Conservation (phyloP, 2,888 invertebrate genomes). For the Ophioninae sp. region DNA sequence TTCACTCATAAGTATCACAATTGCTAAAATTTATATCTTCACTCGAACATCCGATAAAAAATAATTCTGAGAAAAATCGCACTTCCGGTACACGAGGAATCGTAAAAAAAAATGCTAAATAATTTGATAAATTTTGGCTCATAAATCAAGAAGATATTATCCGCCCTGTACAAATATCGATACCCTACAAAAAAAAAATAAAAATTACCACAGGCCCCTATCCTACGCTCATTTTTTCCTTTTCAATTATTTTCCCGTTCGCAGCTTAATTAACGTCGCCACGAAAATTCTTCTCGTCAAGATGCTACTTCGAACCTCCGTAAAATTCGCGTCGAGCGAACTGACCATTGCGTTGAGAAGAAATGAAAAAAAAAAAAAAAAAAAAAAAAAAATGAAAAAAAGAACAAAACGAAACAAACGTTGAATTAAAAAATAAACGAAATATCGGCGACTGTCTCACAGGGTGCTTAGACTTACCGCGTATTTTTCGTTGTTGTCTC, state of each 20-base stretch:
- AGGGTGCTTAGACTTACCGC: constrained; percentile 52
- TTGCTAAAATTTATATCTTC: no score
- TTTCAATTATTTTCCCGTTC: not conserved
- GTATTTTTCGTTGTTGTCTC: constrained; percentile 24
- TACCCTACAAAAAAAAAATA: constrained; percentile 2
- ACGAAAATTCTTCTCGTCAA: constrained; percentile 8
- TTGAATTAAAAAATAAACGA: not conserved
- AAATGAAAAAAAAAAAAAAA: constrained; percentile 18
- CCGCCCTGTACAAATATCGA: constrained; percentile 51
- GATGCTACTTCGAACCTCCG: not conserved
- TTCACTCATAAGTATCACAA: no score
- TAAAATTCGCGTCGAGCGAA: constrained; percentile 45
- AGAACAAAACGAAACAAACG: constrained; percentile 3
- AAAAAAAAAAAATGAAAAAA: constrained; percentile 22
- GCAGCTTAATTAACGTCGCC: not conserved
- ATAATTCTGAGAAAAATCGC: not conserved
- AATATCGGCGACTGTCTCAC: constrained; percentile 49
- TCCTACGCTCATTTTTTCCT: not conserved
- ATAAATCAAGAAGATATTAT: constrained; percentile 10
- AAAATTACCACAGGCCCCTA: not conserved
- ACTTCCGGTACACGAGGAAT: not conserved
- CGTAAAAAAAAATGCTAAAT: constrained; percentile 5
- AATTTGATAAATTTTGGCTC: constrained; percentile 6
- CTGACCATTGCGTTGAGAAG: constrained; percentile 54
- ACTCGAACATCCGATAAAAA: no score